These are phyloP conservation scores for Danio aesculapii DNA, from an alignment of 2,797 vertebrate species.

Conservation along the genomic window DNA sequence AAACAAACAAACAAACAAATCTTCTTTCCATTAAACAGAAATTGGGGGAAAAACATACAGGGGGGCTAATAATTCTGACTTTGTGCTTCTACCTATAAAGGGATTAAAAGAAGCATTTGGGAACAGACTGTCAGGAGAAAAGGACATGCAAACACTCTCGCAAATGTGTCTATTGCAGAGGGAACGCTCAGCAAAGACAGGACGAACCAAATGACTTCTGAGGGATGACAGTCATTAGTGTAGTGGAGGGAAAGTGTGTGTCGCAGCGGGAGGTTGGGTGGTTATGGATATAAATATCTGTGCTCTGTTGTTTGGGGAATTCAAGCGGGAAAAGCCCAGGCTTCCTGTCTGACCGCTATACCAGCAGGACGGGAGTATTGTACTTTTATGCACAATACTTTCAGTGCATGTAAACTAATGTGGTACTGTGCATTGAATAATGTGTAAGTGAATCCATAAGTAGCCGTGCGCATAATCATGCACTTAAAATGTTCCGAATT, in stretches of 20 bases:
- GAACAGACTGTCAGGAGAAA: constrained; percentile 62
- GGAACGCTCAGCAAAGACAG: neutral
- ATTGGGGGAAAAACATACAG: too few relatives aligned
- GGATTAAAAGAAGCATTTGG: constrained; percentile 70
- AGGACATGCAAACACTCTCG: constrained; percentile 43
- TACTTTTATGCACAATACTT: neutral
- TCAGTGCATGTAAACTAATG: neutral
- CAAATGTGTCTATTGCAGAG: neutral
- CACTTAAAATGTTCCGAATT: too few relatives aligned
- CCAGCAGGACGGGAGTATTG: constrained; percentile 54
- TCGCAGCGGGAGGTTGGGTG: constrained; percentile 45
- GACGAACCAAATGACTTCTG: neutral
- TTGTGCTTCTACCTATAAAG: constrained; percentile 7
- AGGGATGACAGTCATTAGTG: constrained; percentile 33
- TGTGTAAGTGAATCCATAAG: too few relatives aligned
- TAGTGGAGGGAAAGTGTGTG: constrained; percentile 39
- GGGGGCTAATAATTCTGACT: too few relatives aligned
- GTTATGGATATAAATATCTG: constrained; percentile 61
- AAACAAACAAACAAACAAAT: too few relatives aligned
- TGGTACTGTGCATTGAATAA: neutral
- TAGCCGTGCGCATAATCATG: too few relatives aligned
- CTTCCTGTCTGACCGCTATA: constrained; percentile 56
- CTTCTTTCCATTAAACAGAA: too few relatives aligned
- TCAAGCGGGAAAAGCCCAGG: constrained; percentile 55
- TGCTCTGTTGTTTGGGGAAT: constrained; percentile 53